phyloP scores from a whole-genome alignment of 2,113 vertebrate species.

The Chionomys nivalis region DNA sequence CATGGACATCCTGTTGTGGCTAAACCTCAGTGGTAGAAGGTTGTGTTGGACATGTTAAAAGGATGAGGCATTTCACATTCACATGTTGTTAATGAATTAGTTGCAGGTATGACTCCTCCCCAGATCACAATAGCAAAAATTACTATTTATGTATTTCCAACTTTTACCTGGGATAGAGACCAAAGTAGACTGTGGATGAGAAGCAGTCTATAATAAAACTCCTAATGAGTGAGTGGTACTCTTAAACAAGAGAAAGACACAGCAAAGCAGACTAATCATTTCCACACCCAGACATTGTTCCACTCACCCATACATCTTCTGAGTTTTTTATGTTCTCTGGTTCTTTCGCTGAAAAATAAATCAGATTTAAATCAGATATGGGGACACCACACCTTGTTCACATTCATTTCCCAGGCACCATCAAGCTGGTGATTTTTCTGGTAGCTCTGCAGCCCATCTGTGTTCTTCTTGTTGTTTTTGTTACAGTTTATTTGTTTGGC shows the following conservation, averaged over 20 bases:
- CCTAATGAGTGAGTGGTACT: accelerated
- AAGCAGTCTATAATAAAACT: neutral
- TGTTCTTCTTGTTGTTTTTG: neutral
- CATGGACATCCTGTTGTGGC: accelerated
- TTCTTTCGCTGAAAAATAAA: neutral
- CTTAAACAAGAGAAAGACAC: neutral
- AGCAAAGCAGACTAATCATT: neutral
- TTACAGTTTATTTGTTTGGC: neutral
- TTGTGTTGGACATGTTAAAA: too few relatives aligned
- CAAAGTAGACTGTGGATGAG: neutral
- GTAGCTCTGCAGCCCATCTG: neutral
- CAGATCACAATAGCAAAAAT: neutral
- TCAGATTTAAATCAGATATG: neutral
- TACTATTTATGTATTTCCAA: neutral
- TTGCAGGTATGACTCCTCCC: neutral
- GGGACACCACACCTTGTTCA: neutral
- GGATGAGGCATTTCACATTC: neutral
- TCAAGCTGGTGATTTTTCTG: neutral
- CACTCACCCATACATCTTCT: neutral
- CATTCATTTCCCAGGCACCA: neutral
- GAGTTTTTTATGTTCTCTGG: accelerated
- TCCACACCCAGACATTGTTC: neutral
- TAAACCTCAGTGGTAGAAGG: neutral
- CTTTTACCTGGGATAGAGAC: neutral
- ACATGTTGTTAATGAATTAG: neutral